These are phyloP conservation scores for Eolophus roseicapilla DNA, from an alignment of 2,113 vertebrate genomes.

Conservation along the genomic window DNA sequence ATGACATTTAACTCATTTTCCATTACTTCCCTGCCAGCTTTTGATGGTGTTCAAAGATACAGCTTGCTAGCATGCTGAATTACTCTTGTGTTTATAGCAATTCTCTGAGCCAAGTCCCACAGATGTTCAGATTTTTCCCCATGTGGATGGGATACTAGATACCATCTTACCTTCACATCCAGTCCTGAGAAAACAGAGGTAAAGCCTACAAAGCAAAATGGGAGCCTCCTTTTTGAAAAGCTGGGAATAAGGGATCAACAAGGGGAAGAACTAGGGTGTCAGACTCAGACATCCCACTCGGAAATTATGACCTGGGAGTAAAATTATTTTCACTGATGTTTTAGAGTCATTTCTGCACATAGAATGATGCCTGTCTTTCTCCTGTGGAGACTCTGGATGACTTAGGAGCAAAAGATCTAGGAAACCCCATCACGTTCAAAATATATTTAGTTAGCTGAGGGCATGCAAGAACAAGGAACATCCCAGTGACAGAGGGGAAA, in stretches of 20 bases:
- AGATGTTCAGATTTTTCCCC: neutral
- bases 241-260: neutral
- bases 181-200: neutral
- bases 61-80: neutral
- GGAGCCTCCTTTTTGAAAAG: neutral
- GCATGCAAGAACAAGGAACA: neutral
- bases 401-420: neutral
- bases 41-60: neutral
- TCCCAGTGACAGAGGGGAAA: neutral
- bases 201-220: neutral
- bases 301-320: neutral
- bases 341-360: neutral
- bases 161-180: neutral
- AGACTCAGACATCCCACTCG: neutral
- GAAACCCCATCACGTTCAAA: neutral
- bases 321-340: neutral
- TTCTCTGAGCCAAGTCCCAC: neutral
- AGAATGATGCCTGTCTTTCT: neutral
- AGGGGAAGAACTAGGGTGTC: neutral
- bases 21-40: constrained; percentile 11
- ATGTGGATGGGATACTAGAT: neutral
- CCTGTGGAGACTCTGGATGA: neutral
- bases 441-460: neutral
- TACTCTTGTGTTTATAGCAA: neutral
- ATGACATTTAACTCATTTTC: constrained; percentile 12